phyloP scores from a whole-genome alignment of 2,888 invertebrate species.

The Tenodera sinensis region DNA sequence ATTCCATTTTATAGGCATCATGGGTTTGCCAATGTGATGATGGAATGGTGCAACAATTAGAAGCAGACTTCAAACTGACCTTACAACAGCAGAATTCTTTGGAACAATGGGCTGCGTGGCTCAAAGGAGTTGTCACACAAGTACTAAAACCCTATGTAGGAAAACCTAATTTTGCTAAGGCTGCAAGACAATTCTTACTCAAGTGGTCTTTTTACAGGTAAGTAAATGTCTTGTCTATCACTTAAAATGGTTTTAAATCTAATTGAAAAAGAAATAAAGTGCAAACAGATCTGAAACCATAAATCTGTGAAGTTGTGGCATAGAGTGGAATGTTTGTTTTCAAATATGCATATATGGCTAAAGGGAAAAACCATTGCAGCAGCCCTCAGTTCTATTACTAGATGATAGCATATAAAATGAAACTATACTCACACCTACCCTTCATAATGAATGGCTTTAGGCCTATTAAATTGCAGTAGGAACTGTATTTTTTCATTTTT shows the following conservation, averaged over 20 bases:
- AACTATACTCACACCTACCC: too few relatives aligned
- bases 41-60: slow-evolving; percentile 75
- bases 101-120: slow-evolving; percentile 97
- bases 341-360: too few relatives aligned
- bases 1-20: slow-evolving; percentile 64
- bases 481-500: too few relatives aligned
- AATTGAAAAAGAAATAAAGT: background rate
- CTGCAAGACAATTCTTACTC: slow-evolving; percentile 87
- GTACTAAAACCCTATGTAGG: slow-evolving; percentile 87
- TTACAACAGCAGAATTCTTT: slow-evolving; percentile 88
- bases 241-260: background rate
- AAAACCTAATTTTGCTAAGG: slow-evolving; percentile 75
- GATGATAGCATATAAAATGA: too few relatives aligned
- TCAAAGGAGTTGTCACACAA: slow-evolving; percentile 87
- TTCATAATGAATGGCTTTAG: too few relatives aligned
- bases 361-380: too few relatives aligned
- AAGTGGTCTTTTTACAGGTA: slow-evolving; percentile 98
- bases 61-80: slow-evolving; percentile 87
- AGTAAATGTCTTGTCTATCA: background rate
- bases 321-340: too few relatives aligned
- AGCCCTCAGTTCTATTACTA: too few relatives aligned
- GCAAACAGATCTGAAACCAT: background rate
- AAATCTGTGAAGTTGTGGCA: too few relatives aligned
- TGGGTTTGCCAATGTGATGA: slow-evolving; percentile 98
- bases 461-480: too few relatives aligned